Conservation (phyloP, 2,797 vertebrate species). For the Helostoma temminkii region DNA sequence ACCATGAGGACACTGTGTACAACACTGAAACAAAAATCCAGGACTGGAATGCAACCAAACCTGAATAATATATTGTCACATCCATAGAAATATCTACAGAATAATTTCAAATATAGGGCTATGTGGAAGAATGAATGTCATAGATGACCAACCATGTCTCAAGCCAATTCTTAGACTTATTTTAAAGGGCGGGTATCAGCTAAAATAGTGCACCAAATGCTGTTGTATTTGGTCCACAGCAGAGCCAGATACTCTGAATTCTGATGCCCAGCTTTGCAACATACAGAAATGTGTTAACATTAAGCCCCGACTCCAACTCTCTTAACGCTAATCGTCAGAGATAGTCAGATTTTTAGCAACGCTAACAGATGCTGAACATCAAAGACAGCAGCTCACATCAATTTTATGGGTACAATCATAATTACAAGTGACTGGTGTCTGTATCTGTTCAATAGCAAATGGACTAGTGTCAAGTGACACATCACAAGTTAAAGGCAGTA, state of each 20-base stretch:
- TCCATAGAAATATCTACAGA: constrained; percentile 1
- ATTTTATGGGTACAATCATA: background rate
- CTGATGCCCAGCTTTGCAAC: background rate
- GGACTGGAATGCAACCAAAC: constrained; percentile 22
- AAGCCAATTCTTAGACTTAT: background rate
- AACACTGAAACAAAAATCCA: constrained; percentile 20
- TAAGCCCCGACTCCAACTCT: too few relatives aligned
- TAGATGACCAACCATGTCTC: background rate
- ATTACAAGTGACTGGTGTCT: background rate
- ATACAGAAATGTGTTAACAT: background rate
- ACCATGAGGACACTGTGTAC: constrained; percentile 36
- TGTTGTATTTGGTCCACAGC: background rate
- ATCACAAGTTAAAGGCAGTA: background rate
- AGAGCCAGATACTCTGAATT: background rate
- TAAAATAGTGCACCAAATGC: background rate
- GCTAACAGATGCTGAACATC: background rate
- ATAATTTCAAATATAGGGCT: background rate
- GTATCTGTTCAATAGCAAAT: background rate
- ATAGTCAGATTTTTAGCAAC: background rate
- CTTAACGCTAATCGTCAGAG: background rate
- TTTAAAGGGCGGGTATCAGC: constrained; percentile 3
- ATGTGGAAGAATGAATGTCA: constrained; percentile 7
- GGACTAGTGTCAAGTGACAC: background rate
- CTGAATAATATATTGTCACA: constrained; percentile 10
- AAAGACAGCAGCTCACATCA: background rate